phyloP scores from a whole-genome alignment of 2,113 vertebrate species.

The Brachirus orientalis region DNA sequence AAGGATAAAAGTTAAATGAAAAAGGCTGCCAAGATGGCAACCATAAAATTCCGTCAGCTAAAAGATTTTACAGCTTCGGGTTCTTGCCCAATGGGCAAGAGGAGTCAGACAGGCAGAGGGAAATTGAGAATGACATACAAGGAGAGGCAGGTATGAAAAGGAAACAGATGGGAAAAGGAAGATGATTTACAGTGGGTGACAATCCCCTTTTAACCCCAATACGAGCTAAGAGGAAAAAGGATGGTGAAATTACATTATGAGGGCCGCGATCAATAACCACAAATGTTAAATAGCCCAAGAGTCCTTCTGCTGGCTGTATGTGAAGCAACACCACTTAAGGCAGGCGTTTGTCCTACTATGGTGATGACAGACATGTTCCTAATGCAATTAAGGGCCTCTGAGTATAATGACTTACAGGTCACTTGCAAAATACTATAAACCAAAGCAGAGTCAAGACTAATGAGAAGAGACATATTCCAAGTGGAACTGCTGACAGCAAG shows the following conservation, averaged over 20 bases:
- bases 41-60: slow-evolving; percentile 76
- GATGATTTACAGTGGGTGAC: slow-evolving; percentile 63
- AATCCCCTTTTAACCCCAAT: slow-evolving; percentile 73
- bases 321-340: slow-evolving; percentile 40
- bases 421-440: slow-evolving; percentile 51
- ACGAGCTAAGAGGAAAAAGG: slow-evolving; percentile 73
- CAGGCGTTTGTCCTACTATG: slow-evolving; percentile 13
- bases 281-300: slow-evolving; percentile 66
- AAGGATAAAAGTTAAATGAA: slow-evolving; percentile 74
- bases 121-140: slow-evolving; percentile 7
- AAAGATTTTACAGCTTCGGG: slow-evolving; percentile 71
- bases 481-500: slow-evolving; percentile 62
- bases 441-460: slow-evolving; percentile 68
- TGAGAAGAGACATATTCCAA: slow-evolving; percentile 67
- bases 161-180: slow-evolving; percentile 61
- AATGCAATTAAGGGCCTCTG: slow-evolving; percentile 55
- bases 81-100: slow-evolving; percentile 59
- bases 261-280: slow-evolving; percentile 73
- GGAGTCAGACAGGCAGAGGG: slow-evolving; percentile 17
- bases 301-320: slow-evolving; percentile 41
- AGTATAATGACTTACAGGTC: slow-evolving; percentile 54
- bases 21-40: slow-evolving; percentile 67
- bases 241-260: slow-evolving; percentile 70
- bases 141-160: slow-evolving; percentile 33
- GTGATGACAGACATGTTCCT: slow-evolving; percentile 42